Base-by-base conservation (phyloP, 2,113 vertebrate genomes). In the Hiodon alosoides region DNA sequence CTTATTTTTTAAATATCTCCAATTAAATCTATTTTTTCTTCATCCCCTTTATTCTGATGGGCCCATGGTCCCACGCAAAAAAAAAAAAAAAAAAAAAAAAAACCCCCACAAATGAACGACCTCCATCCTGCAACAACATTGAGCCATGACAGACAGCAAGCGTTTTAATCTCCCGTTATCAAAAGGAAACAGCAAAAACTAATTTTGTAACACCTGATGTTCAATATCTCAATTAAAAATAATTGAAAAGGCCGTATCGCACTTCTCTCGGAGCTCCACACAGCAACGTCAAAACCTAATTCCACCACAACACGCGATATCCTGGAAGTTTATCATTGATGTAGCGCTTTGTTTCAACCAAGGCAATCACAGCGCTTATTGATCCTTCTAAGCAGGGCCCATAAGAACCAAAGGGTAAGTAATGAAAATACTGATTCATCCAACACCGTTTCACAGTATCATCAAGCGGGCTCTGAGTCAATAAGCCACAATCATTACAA, bases 21-120 rank as follows among this genome's bases (percentile, higher is more conserved):
- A 79, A 82, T 85, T 72, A 79, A 81, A 87, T 75, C 71, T 74
- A 83, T 73, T 74, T 52, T 77, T 75, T 71, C 71, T 84, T 79
- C 78, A 79, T 81, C 74, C 74, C 74, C 62, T n/a, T 60, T 57
- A 31, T 55, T 71, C 69, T 70, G 50, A 79, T 76, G 79, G 77
- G 55, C 76, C 76, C 82, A 85, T 87, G 86, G 85, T 76, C 78
- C 4, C 54, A 5, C 70, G 69, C 5, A 51, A 13, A 51, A 62
- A 51, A n/a, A 7, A 58, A 53, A 76, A 9, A 51, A 13, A 51
- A 62, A 51, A n/a, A 7, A 58, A 53, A 60, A 17, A 17, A n/a
- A 31, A 16, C 46, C 50, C 5, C 8, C 47, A 52, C 16, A 58
- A 51, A 75, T 4, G 7, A 14, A 46, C 10, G 31, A n/a, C 17